A percentile compares a stretch with the other conserved stretches of the same genome.
Evolutionary conservation across 2,888 invertebrate genomes (phyloP).

Genomic region (Hoplodrina blanda): DNA sequence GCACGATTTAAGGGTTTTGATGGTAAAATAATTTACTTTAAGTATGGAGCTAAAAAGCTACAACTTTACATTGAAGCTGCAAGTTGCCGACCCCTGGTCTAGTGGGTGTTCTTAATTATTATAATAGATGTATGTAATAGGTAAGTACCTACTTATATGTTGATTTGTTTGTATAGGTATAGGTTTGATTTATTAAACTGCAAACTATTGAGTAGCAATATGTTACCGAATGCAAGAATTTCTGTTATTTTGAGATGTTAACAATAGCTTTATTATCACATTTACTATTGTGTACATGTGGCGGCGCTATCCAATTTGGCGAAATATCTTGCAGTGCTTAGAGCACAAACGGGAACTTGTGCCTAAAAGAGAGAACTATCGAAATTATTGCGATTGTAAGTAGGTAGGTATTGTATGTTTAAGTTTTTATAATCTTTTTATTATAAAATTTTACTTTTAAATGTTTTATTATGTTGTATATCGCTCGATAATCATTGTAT

Average conservation of each 20-base stretch:
- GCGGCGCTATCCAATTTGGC: neutral
- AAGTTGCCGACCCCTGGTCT: too few species aligned
- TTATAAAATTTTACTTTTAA: neutral
- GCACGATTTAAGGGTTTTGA: too few species aligned
- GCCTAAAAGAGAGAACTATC: neutral
- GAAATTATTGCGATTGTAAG: neutral
- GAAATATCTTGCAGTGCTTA: neutral
- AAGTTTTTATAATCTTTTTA: neutral
- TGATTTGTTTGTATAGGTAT: conserved; percentile 4
- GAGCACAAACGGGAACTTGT: neutral
- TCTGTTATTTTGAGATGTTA: too few species aligned
- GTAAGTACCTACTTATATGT: neutral
- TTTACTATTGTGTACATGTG: too few species aligned
- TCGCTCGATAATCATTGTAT: conserved; percentile 8
- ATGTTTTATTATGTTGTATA: conserved; percentile 4
- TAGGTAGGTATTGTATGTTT: neutral
- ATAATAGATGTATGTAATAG: too few species aligned
- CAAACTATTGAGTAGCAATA: too few species aligned
- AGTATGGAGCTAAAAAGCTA: too few species aligned
- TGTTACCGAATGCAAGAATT: too few species aligned
- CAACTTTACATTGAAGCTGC: too few species aligned
- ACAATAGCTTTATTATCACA: too few species aligned
- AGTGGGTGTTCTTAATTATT: conserved; percentile 1
- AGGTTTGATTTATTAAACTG: too few species aligned
- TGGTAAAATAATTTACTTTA: too few species aligned